These are phyloP conservation scores for Eleutherodactylus coqui DNA, from an alignment of 2,797 vertebrate species.

Conservation along the genomic window DNA sequence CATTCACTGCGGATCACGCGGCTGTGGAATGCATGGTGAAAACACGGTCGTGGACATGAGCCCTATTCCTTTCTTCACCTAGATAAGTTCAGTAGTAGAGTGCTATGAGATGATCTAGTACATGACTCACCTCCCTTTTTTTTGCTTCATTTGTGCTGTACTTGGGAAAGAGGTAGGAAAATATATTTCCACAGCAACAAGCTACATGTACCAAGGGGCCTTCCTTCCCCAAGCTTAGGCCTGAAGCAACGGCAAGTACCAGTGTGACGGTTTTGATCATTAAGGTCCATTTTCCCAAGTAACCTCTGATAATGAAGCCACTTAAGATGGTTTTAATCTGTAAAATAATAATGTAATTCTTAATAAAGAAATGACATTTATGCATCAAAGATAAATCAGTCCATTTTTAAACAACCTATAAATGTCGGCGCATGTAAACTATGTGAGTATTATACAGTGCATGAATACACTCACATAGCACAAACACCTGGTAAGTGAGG, in stretches of 20 bases:
- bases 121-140: constrained; percentile 89
- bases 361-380: neutral
- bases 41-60: no score
- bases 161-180: constrained; percentile 99
- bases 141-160: constrained; percentile 99
- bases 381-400: no score
- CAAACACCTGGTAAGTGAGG: no score
- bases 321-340: constrained; percentile 99
- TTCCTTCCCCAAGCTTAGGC: constrained; percentile 97
- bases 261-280: constrained; percentile 98
- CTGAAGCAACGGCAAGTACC: constrained; percentile 96
- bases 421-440: no score
- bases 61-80: neutral
- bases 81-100: neutral
- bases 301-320: constrained; percentile 98
- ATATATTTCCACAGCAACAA: constrained; percentile 99
- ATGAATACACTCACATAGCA: no score
- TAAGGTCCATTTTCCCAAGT: constrained; percentile 98
- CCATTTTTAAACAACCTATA: no score
- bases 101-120: neutral
- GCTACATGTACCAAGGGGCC: constrained; percentile 97
- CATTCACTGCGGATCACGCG: no score
- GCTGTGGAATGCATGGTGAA: no score
- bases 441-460: no score
- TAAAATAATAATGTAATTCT: constrained; percentile 49